phyloP scores from a whole-genome alignment of 2,113 vertebrate genomes.

The Collichthys lucidus region DNA sequence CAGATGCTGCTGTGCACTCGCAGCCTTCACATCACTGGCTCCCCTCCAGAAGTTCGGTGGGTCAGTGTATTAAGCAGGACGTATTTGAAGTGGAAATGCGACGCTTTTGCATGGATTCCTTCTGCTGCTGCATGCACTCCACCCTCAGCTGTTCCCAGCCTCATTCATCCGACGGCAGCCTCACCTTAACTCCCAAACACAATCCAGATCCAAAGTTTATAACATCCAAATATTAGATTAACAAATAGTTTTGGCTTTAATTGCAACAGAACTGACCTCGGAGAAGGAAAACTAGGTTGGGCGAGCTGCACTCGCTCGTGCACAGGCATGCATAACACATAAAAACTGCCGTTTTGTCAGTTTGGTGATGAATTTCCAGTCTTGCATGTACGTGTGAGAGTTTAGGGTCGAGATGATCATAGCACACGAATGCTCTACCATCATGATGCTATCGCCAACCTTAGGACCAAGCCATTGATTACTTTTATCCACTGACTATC shows the following conservation, averaged over 20 bases:
- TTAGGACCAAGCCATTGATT: constrained; percentile 1
- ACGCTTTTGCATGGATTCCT: constrained; percentile 48
- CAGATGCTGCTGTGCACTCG: constrained; percentile 61
- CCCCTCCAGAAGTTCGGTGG: constrained; percentile 57
- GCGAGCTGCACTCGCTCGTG: background rate
- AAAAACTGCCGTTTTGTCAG: constrained; percentile 17
- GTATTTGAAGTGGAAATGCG: constrained; percentile 75
- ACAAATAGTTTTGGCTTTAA: background rate
- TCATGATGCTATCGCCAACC: background rate
- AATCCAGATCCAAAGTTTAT: background rate
- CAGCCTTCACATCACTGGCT: constrained; percentile 64
- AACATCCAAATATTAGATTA: background rate
- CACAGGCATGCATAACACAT: background rate
- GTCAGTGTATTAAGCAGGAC: constrained; percentile 59
- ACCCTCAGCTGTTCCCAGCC: background rate
- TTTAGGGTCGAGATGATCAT: constrained; percentile 26
- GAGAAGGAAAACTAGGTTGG: background rate
- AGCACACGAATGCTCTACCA: background rate
- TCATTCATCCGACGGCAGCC: constrained; percentile 18
- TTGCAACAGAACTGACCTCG: background rate
- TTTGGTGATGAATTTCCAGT: constrained; percentile 41
- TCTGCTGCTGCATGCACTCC: constrained; percentile 6
- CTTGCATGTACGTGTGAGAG: constrained; percentile 37
- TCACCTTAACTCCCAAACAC: constrained; percentile 49
- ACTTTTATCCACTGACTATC: background rate